A percentile compares a stretch with the other conserved stretches of the same genome.
These are phyloP conservation scores for Apeltes quadracus DNA, from an alignment of 2,113 vertebrate genomes.

Conservation along the genomic window DNA sequence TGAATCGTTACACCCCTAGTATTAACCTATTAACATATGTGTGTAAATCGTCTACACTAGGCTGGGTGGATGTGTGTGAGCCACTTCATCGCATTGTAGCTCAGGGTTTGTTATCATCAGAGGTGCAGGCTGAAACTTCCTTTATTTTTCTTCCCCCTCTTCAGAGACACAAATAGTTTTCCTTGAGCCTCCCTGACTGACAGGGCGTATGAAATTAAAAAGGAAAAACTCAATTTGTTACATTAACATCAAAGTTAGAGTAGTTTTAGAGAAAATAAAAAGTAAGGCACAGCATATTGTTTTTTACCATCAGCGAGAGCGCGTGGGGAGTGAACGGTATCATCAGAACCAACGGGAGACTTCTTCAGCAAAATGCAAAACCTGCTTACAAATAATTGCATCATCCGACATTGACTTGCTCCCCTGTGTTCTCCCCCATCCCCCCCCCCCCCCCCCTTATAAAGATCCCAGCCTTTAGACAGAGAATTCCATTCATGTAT, in stretches of 20 bases:
- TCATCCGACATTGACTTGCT: not conserved
- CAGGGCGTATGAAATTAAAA: too few relatives aligned
- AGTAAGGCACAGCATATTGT: not conserved
- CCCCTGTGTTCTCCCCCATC: not conserved
- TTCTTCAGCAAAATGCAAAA: too few relatives aligned
- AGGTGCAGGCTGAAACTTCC: too few relatives aligned
- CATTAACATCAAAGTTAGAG: not conserved
- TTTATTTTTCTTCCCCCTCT: not conserved
- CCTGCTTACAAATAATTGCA: too few relatives aligned
- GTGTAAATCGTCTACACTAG: not conserved
- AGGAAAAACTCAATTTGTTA: not conserved
- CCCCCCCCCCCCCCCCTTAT: too few relatives aligned
- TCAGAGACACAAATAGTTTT: not conserved
- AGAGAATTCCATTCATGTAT: too few relatives aligned
- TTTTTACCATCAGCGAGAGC: not conserved
- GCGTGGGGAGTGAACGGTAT: too few relatives aligned
- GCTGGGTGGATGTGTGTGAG: not conserved
- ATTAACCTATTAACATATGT: too few relatives aligned
- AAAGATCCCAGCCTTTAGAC: too few relatives aligned
- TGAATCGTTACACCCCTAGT: too few relatives aligned
- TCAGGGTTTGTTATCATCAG: not conserved
- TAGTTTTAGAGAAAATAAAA: not conserved
- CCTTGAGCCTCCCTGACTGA: not conserved
- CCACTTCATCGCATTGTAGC: not conserved
- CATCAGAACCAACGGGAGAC: too few relatives aligned